Percentiles rank a stretch among this genome's conserved stretches.
These are phyloP conservation scores for Peromyscus attwateri DNA, from an alignment of 2,797 vertebrate species.

Conservation along the genomic window DNA sequence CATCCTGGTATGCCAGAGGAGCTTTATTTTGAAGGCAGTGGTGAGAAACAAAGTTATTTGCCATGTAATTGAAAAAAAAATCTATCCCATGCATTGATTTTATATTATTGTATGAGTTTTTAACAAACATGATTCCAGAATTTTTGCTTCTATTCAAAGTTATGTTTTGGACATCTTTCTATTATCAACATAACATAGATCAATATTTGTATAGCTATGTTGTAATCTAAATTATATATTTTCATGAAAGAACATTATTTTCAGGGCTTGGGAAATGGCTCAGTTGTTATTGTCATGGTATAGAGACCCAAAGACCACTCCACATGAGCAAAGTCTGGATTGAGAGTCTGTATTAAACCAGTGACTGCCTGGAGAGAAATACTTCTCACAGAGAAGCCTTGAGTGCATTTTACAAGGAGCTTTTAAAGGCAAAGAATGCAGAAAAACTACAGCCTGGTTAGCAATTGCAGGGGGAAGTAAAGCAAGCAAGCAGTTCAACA, in stretches of 20 bases:
- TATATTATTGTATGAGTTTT: background rate
- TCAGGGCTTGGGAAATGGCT: background rate
- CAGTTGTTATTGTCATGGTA: background rate
- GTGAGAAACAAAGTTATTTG: conserved; percentile 1
- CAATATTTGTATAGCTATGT: background rate
- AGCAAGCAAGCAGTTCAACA: background rate
- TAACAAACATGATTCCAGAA: background rate
- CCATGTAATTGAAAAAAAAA: background rate
- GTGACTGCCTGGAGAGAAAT: background rate
- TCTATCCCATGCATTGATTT: background rate
- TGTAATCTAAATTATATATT: background rate
- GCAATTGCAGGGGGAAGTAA: background rate
- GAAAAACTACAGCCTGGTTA: background rate
- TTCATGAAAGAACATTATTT: background rate
- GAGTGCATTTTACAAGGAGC: background rate
- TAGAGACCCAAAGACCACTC: background rate
- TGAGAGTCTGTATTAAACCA: background rate
- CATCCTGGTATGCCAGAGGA: background rate
- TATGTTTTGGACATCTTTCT: background rate
- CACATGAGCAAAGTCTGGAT: background rate
- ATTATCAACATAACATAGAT: background rate
- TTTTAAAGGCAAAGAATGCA: background rate
- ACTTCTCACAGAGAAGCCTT: background rate
- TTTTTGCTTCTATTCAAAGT: background rate
- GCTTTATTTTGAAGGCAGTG: background rate